phyloP scores from a whole-genome alignment of 2,113 vertebrate species.

The Boulengeromyrus knoepffleri region DNA sequence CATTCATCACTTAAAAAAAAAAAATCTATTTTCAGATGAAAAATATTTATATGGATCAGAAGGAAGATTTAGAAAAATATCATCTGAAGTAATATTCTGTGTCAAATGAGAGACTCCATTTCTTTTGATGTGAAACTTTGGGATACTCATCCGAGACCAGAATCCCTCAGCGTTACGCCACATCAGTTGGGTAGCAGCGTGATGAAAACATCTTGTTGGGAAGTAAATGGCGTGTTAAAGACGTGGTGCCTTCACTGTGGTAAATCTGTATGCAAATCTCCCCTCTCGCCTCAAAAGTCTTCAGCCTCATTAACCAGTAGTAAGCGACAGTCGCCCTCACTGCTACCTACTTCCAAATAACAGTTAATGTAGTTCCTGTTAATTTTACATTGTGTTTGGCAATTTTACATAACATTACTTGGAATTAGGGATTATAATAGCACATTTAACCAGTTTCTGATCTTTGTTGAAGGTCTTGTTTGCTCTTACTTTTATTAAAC shows the following conservation, averaged over 20 bases:
- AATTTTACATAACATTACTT: neutral
- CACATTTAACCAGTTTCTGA: neutral
- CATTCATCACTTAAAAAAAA: neutral
- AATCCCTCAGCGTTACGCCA: conserved; percentile 15
- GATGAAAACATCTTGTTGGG: conserved; percentile 23
- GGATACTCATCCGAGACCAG: conserved; percentile 25
- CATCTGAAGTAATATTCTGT: conserved; percentile 29
- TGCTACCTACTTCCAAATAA: neutral
- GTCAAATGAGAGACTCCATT: conserved; percentile 24
- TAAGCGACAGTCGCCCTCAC: conserved; percentile 34
- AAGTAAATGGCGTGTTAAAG: conserved; percentile 33
- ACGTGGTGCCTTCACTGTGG: conserved; percentile 29
- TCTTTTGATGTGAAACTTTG: conserved; percentile 16
- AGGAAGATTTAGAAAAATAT: neutral
- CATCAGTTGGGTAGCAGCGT: conserved; percentile 16
- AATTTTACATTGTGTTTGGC: neutral
- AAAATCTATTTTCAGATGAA: neutral
- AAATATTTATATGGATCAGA: neutral
- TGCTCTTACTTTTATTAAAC: neutral
- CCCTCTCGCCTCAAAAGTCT: conserved; percentile 27
- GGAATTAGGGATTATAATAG: neutral
- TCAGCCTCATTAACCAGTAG: conserved; percentile 47
- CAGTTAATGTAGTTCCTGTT: neutral
- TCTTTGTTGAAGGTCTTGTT: neutral
- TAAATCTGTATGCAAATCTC: conserved; percentile 22